Base-by-base conservation (phyloP, 2,888 invertebrate genomes). In the Meiosimyza platycephala region DNA sequence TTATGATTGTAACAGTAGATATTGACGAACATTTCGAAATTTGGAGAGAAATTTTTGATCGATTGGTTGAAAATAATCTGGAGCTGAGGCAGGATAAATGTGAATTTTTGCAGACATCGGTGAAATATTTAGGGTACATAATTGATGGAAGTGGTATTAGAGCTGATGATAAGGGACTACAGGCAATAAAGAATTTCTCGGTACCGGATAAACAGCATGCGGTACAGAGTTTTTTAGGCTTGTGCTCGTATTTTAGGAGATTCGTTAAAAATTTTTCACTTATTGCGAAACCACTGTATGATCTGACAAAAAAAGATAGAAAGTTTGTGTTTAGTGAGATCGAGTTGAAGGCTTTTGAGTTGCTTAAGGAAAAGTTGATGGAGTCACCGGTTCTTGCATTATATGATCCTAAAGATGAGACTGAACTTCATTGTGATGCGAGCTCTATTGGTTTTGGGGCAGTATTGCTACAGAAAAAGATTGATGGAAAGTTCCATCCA, bases 401-500 rank as follows among this genome's bases (percentile, higher is more conserved):
- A 2, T 86, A 82, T 72, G 78, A 80, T 47, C 82, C 83, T 0
- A 68, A 71, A 6, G 71, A 40, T 28, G 51, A 60, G 11, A 72
- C 84, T 5, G 82, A 85, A 72, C 71, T 85, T 51, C 84, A 85
- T 67, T 82, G 81, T 28, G 84, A 85, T 74, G 84, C 82, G 4
- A 82, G 81, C 72, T 69, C 78, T 2, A n/a, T 75, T 6, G 84
- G 83, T 1, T 83, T 78, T 73, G 84, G 83, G 0, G 78, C 79
- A 0, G 79, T 85, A 7, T 71, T 85, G 16, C 22, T 85, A 59
- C 85, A 85, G 72, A 77, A 74, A 64, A 80, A 84, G 59, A 13
- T 63, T 1, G 69, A 78, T 82, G 57, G 60, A 4, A 73, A 11
- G 40, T 76, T 72, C 6, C 73, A 75, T 54, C 72, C 74, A 54